Evolutionary conservation across 2,888 invertebrate species (phyloP).

Genomic region (Pollenia angustigena): DNA sequence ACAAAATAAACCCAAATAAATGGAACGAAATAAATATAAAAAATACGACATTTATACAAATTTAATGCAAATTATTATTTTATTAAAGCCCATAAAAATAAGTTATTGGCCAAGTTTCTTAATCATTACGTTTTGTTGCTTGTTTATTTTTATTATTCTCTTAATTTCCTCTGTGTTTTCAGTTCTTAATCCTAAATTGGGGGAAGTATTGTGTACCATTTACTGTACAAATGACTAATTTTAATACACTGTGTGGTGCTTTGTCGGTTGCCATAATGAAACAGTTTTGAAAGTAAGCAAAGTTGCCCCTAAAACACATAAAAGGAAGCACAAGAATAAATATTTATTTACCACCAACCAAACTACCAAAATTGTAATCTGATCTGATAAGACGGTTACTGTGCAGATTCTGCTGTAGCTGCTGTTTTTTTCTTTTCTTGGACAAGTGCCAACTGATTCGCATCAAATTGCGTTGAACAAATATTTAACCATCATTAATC

Average conservation of each 20-base stretch:
- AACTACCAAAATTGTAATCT: background rate
- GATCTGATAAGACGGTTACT: background rate
- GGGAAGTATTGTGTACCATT: background rate
- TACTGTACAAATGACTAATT: constrained; percentile 19
- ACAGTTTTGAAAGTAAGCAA: constrained; percentile 8
- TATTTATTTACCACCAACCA: constrained; percentile 44
- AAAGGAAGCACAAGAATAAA: background rate
- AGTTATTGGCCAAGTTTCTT: constrained; percentile 57
- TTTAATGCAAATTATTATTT: constrained; percentile 66
- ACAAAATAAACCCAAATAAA: constrained; percentile 15
- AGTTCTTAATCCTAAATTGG: constrained; percentile 25
- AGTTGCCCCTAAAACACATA: background rate
- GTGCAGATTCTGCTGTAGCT: background rate
- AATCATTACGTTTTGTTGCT: constrained; percentile 47
- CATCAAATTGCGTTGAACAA: constrained; percentile 64
- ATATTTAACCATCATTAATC: constrained; percentile 67
- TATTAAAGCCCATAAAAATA: constrained; percentile 50
- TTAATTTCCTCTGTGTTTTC: background rate
- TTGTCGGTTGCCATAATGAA: background rate
- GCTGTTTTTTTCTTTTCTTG: constrained; percentile 26
- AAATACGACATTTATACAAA: constrained; percentile 56
- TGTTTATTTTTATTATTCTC: constrained; percentile 32
- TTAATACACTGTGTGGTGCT: background rate
- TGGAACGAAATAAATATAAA: constrained; percentile 21
- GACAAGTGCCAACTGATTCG: constrained; percentile 13